Evolutionary conservation across 2,113 vertebrate species (phyloP).

Genomic region (Eidolon helvum): DNA sequence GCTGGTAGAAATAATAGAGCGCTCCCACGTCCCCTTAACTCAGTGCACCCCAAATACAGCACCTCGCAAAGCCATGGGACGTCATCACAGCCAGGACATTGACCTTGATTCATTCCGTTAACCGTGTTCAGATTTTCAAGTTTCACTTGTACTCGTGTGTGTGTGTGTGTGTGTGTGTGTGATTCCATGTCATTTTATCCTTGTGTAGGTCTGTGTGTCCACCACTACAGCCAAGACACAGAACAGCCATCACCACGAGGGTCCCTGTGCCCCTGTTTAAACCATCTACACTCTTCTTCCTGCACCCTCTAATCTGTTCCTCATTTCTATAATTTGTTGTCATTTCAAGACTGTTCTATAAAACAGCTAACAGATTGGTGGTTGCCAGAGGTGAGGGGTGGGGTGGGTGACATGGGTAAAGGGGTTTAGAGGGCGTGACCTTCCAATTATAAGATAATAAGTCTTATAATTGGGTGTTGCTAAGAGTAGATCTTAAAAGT

Average conservation of each 20-base stretch:
- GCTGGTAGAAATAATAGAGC: too few relatives aligned
- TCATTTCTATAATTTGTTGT: background rate
- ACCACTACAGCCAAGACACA: too few relatives aligned
- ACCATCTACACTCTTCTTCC: background rate
- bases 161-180: too few relatives aligned
- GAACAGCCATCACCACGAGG: background rate
- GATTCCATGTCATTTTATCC: rapidly evolving
- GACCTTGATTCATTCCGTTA: rapidly evolving
- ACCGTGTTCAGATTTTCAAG: rapidly evolving
- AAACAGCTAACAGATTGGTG: background rate
- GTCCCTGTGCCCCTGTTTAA: background rate
- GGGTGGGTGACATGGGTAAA: background rate
- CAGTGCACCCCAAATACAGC: rapidly evolving
- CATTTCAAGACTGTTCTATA: background rate
- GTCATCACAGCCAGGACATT: rapidly evolving
- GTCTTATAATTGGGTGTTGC: background rate
- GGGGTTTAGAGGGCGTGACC: too few relatives aligned
- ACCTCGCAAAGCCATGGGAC: background rate
- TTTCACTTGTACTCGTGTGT: background rate
- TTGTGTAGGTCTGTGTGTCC: rapidly evolving
- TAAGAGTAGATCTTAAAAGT: background rate
- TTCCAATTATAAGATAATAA: too few relatives aligned
- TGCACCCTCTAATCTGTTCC: too few relatives aligned
- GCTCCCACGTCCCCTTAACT: rapidly evolving
- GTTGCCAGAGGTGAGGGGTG: background rate